These are phyloP conservation scores for Procambarus clarkii DNA, from an alignment of 1,140 invertebrate species.

Conservation along the genomic window DNA sequence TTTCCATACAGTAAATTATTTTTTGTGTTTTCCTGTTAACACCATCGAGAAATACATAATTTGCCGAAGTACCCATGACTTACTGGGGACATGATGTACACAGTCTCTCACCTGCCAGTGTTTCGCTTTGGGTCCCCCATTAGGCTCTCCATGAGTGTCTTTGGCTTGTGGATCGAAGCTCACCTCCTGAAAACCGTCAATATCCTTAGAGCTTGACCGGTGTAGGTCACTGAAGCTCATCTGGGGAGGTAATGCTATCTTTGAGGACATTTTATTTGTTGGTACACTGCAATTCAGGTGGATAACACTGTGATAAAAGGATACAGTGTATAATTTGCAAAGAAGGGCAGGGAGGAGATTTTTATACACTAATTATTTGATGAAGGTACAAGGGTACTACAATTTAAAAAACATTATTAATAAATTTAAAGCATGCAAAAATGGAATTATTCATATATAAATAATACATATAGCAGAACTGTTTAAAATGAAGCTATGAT, in stretches of 20 bases:
- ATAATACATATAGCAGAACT: not conserved
- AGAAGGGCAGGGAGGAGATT: not conserved
- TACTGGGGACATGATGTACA: not conserved
- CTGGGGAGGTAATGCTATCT: slow-evolving; percentile 26
- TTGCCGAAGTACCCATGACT: not conserved
- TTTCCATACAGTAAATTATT: not conserved
- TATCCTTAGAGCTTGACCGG: slow-evolving; percentile 53
- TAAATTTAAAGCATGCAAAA: not conserved
- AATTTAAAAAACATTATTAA: not conserved
- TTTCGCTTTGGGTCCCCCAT: slow-evolving; percentile 56
- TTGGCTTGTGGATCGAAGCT: slow-evolving; percentile 46
- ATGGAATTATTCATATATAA: not conserved
- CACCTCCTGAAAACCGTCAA: slow-evolving; percentile 61
- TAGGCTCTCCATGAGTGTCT: slow-evolving; percentile 37
- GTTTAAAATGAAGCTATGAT: not conserved
- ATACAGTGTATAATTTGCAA: not conserved
- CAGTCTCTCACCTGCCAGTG: slow-evolving; percentile 65
- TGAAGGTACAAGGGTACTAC: not conserved
- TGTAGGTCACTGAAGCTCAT: slow-evolving; percentile 38
- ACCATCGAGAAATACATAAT: not conserved
- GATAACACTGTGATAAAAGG: not conserved
- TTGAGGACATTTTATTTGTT: not conserved
- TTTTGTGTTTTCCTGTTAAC: not conserved
- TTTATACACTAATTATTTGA: not conserved
- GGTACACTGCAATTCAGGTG: not conserved